Conservation (phyloP, 1,140 invertebrate species). For the Drosophila ironensis region DNA sequence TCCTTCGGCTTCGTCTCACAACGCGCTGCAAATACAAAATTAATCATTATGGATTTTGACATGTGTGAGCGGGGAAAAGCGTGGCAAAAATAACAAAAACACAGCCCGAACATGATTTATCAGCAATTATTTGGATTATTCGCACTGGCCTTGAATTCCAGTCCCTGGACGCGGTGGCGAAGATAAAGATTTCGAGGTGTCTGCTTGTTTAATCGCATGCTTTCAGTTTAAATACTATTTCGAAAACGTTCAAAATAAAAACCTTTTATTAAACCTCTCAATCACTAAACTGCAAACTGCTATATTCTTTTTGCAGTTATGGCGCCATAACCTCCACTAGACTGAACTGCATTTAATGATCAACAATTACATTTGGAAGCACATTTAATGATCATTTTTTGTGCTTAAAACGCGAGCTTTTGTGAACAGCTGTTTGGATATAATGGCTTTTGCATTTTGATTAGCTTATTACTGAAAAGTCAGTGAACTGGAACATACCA, state of each 20-base stretch:
- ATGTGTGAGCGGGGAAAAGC: conserved; percentile 11
- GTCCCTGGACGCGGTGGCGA: not conserved
- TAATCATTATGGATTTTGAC: conserved; percentile 54
- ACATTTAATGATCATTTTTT: not conserved
- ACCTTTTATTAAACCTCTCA: no score
- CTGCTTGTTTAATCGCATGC: not conserved
- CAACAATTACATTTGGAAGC: no score
- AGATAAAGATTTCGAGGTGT: conserved; percentile 3
- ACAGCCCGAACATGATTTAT: conserved; percentile 13
- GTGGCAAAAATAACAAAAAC: conserved; percentile 18
- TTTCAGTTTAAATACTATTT: not conserved
- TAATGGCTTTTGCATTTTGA: not conserved
- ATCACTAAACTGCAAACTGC: no score
- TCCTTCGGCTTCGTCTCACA: conserved; percentile 9
- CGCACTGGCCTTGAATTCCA: conserved; percentile 34
- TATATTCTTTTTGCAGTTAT: no score
- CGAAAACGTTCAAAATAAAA: no score
- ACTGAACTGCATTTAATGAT: no score
- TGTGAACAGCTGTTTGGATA: not conserved
- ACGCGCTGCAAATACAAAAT: conserved; percentile 71
- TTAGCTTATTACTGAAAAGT: not conserved
- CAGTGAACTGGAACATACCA: not conserved
- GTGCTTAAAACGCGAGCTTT: not conserved
- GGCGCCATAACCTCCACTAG: no score
- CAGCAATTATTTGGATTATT: not conserved